These are phyloP conservation scores for Orientallactaga bullata DNA, from an alignment of 2,113 vertebrate genomes.

Conservation along the genomic window DNA sequence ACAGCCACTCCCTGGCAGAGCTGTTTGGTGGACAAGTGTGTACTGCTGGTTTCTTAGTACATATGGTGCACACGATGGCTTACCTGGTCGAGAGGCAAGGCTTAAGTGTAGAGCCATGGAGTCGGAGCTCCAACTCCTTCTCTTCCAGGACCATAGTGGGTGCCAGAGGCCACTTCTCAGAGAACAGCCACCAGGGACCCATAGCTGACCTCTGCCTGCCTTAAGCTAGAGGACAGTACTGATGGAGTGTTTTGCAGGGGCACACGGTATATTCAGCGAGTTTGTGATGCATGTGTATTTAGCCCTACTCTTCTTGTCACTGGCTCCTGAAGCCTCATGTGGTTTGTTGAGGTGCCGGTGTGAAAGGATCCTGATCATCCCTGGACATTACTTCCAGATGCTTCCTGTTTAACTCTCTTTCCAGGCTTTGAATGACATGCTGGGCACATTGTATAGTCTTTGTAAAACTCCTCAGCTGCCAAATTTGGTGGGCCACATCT, in stretches of 20 bases:
- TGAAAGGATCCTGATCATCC: background rate
- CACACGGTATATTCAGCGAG: background rate
- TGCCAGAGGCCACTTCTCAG: background rate
- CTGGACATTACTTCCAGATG: background rate
- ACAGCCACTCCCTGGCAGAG: background rate
- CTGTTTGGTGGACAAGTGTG: background rate
- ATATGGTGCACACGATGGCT: background rate
- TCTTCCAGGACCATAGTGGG: background rate
- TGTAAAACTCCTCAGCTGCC: background rate
- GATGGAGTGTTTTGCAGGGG: background rate
- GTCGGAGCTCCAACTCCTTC: background rate
- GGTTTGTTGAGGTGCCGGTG: too few species aligned
- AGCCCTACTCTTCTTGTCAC: background rate
- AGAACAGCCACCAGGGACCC: background rate
- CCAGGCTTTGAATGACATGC: background rate
- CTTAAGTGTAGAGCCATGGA: background rate
- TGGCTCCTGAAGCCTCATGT: background rate
- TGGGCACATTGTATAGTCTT: background rate
- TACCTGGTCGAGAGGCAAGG: background rate
- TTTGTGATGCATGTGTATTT: background rate
- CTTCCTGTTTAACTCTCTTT: background rate
- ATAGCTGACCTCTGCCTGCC: background rate
- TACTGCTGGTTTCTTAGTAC: background rate
- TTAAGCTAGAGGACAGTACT: background rate
- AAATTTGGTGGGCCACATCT: background rate